Evolutionary conservation across 2,797 vertebrate species (phyloP).

Genomic region (Falco cherrug): DNA sequence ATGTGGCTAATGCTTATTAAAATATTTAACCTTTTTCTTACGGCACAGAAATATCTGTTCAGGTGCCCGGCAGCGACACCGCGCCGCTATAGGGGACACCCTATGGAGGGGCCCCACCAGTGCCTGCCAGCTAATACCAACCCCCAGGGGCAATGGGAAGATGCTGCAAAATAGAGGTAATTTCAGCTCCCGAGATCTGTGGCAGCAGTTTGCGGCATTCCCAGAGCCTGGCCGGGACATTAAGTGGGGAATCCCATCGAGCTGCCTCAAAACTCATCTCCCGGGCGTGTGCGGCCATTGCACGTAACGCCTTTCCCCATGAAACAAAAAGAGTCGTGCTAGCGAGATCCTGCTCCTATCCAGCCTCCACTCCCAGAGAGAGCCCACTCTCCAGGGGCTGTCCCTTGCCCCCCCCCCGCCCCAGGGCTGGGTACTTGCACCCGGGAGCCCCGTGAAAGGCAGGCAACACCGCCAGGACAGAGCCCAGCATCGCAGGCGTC

Average conservation of each 20-base stretch:
- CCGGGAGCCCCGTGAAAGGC: fast-evolving
- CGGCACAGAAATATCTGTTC: conserved; percentile 38
- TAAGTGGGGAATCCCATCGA: neutral
- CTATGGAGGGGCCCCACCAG: neutral
- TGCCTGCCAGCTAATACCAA: neutral
- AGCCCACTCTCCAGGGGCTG: neutral
- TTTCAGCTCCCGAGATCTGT: neutral
- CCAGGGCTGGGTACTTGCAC: neutral
- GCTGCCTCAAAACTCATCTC: neutral
- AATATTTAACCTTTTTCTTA: conserved; percentile 70
- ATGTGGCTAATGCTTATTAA: conserved; percentile 71
- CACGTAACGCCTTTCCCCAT: fast-evolving
- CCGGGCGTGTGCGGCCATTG: neutral
- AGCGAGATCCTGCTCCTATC: neutral
- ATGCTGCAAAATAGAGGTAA: neutral
- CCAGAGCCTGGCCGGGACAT: neutral
- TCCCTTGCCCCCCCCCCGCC: neutral
- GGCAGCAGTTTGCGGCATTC: neutral
- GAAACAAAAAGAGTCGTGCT: neutral
- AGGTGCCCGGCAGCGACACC: neutral
- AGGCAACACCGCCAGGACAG: fast-evolving
- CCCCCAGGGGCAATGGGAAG: fast-evolving
- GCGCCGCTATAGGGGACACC: fast-evolving
- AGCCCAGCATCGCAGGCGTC: neutral
- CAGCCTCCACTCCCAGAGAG: neutral